phyloP scores from a whole-genome alignment of 2,797 vertebrate species.

The Euthynnus affinis region DNA sequence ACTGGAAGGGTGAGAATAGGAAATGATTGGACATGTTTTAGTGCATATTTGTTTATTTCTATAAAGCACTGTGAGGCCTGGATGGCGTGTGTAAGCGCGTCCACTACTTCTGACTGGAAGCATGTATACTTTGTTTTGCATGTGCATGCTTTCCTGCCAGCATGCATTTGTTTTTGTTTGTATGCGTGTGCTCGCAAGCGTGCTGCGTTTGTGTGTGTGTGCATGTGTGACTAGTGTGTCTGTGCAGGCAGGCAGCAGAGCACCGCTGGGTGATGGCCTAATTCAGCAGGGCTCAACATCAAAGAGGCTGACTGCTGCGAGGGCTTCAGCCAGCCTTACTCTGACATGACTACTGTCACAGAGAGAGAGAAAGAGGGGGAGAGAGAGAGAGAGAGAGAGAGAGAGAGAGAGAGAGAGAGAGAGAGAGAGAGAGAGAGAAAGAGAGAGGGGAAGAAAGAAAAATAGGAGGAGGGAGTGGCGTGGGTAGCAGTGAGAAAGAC shows the following conservation, averaged over 20 bases:
- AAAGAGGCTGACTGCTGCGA: slow-evolving; percentile 81
- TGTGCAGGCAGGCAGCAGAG: slow-evolving; percentile 68
- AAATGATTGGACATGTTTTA: slow-evolving; percentile 36
- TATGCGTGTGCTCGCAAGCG: slow-evolving; percentile 24
- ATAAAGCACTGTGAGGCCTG: slow-evolving; percentile 14
- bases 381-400: slow-evolving; percentile 13
- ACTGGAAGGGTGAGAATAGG: slow-evolving; percentile 14
- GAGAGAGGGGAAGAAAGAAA: slow-evolving; percentile 35
- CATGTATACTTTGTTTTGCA: slow-evolving; percentile 41
- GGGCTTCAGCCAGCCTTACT: slow-evolving; percentile 76
- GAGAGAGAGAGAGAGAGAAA: slow-evolving; percentile 15
- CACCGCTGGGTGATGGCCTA: slow-evolving; percentile 81
- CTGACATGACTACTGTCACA: slow-evolving; percentile 77
- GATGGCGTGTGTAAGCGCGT: slow-evolving; percentile 3
- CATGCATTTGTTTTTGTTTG: slow-evolving; percentile 69
- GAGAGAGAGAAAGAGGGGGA: slow-evolving; percentile 9
- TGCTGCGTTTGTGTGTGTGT: slow-evolving; percentile 23
- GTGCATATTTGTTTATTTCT: slow-evolving; percentile 8
- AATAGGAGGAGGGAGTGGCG: slow-evolving; percentile 39
- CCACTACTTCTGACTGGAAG: slow-evolving; percentile 10
- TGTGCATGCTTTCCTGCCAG: slow-evolving; percentile 52
- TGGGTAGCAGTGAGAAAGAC: slow-evolving; percentile 21
- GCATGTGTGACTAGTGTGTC: slow-evolving; percentile 42
- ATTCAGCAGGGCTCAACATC: slow-evolving; percentile 82
- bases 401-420: slow-evolving; percentile 22